Conservation (phyloP, 2,113 vertebrate genomes). For the Cyphomyrus plagiostoma region DNA sequence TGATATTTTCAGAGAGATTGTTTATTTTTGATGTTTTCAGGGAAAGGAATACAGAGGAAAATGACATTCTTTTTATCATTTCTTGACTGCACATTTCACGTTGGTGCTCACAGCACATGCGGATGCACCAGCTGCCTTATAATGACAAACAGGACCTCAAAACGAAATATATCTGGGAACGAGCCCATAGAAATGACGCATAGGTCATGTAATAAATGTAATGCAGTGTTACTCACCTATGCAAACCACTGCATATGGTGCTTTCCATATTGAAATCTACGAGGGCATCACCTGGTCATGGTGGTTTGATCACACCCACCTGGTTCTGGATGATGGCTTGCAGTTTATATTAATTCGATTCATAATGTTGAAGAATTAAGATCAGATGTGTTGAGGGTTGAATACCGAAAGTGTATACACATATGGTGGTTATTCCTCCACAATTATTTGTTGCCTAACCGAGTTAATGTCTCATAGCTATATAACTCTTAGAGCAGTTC, state of each 20-base stretch:
- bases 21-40: conserved; percentile 42
- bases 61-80: conserved; percentile 44
- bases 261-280: background rate
- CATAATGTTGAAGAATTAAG: background rate
- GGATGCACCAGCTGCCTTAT: conserved; percentile 12
- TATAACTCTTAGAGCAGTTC: background rate
- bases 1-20: conserved; percentile 51
- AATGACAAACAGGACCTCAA: conserved; percentile 29
- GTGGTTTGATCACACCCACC: background rate
- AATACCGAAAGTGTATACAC: background rate
- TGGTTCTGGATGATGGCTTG: background rate
- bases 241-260: background rate
- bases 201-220: background rate
- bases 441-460: background rate
- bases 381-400: background rate
- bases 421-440: background rate
- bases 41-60: conserved; percentile 31
- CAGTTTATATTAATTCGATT: background rate
- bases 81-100: conserved; percentile 55
- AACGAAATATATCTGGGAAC: conserved; percentile 5
- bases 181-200: background rate
- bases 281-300: background rate
- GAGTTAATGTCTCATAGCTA: background rate
- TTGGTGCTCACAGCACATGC: conserved; percentile 45
- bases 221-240: background rate